Evolutionary conservation across 2,888 invertebrate genomes (phyloP).

Genomic region (Eucera pruinosa): DNA sequence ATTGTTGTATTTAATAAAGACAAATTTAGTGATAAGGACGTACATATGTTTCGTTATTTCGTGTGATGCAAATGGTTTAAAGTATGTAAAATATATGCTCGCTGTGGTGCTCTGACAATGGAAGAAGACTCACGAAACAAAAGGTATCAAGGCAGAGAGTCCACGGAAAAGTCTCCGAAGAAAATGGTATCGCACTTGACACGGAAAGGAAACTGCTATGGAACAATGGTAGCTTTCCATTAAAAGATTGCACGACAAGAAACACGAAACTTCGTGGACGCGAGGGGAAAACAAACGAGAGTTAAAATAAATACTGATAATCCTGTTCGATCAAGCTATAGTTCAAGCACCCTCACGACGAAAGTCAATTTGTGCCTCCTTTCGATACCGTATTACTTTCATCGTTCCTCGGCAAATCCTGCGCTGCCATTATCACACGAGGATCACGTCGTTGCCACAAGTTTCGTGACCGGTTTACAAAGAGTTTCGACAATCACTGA

Average conservation of each 20-base stretch:
- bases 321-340: background rate
- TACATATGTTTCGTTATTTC: too few relatives aligned
- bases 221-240: background rate
- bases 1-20: too few relatives aligned
- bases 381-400: background rate
- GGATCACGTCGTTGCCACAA: slow-evolving; percentile 28
- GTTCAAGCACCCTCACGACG: background rate
- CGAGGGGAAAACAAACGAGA: background rate
- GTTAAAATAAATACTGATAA: background rate
- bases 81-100: too few relatives aligned
- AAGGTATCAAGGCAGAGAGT: too few relatives aligned
- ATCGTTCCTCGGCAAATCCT: slow-evolving; percentile 13
- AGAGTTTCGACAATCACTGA: background rate
- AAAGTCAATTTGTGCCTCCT: slow-evolving; percentile 11
- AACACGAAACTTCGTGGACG: background rate
- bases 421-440: slow-evolving; percentile 18
- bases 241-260: background rate
- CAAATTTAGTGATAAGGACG: too few relatives aligned
- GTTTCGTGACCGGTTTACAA: slow-evolving; percentile 23
- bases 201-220: too few relatives aligned
- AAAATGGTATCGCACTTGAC: too few relatives aligned
- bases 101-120: too few relatives aligned
- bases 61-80: too few relatives aligned
- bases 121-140: too few relatives aligned
- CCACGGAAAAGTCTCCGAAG: too few relatives aligned